Percentiles rank a stretch among this genome's conserved stretches.
Evolutionary conservation across 2,113 vertebrate species (phyloP).

Genomic region (Paratilapia polleni): DNA sequence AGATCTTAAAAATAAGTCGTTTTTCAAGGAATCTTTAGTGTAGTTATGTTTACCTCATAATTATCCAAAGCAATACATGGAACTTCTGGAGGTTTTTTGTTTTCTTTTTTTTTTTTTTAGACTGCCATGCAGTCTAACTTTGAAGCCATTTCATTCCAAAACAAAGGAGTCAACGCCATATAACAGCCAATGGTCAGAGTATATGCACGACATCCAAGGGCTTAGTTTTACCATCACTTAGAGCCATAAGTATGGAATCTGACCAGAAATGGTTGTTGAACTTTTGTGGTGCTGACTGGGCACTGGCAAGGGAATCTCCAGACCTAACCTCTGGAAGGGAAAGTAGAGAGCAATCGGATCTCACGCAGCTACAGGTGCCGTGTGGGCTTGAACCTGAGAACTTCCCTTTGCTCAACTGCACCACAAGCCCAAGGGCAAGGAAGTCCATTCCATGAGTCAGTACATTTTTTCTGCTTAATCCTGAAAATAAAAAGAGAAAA

Average conservation of each 20-base stretch:
- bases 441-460: constrained; percentile 70
- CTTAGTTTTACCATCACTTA: constrained; percentile 8
- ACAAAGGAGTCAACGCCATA: neutral
- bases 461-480: constrained; percentile 49
- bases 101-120: neutral
- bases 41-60: constrained; percentile 27
- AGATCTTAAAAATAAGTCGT: constrained; percentile 8
- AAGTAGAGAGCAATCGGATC: constrained; percentile 57
- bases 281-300: constrained; percentile 67
- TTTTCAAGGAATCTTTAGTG: constrained; percentile 35
- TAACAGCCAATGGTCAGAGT: neutral
- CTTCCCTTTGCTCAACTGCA: constrained; percentile 56
- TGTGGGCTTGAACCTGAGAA: constrained; percentile 61
- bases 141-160: neutral
- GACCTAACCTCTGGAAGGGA: constrained; percentile 42
- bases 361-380: constrained; percentile 68
- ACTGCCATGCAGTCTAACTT: neutral
- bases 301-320: constrained; percentile 65
- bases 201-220: neutral
- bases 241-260: constrained; percentile 20
- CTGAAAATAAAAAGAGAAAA: constrained; percentile 45
- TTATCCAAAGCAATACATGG: neutral
- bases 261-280: constrained; percentile 34
- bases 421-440: constrained; percentile 61
- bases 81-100: neutral